phyloP scores from a whole-genome alignment of 2,113 vertebrate species.

The Dendropsophus ebraccatus region DNA sequence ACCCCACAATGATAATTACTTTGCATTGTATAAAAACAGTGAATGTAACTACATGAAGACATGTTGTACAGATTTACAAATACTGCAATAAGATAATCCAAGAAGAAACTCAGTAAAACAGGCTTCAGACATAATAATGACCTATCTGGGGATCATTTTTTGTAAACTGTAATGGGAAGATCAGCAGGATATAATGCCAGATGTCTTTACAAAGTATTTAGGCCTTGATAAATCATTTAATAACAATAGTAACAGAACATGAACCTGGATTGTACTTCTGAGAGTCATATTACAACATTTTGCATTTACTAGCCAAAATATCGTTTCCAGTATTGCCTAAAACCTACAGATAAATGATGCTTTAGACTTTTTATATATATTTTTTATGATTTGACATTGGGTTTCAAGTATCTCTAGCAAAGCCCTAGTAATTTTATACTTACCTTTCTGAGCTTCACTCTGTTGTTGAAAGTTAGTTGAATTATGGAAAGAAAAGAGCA shows the following conservation, averaged over 20 bases:
- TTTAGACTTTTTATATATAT: neutral
- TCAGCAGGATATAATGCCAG: constrained; percentile 1
- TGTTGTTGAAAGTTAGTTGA: too few species aligned
- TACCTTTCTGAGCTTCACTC: neutral
- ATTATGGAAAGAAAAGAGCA: too few species aligned
- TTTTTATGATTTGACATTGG: neutral
- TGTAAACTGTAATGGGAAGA: neutral
- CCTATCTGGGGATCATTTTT: neutral
- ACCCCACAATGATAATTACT: too few species aligned
- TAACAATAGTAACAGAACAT: constrained; percentile 5
- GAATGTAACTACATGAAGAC: neutral
- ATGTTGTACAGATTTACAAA: neutral
- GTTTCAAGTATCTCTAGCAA: neutral
- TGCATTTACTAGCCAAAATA: neutral
- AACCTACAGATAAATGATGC: neutral
- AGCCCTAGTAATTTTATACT: neutral
- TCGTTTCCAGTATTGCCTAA: neutral
- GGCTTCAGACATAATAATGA: neutral
- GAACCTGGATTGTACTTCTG: neutral
- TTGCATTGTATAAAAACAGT: too few species aligned
- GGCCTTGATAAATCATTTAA: neutral
- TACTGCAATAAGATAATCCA: neutral
- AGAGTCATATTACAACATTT: neutral
- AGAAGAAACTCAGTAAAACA: neutral
- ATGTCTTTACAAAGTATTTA: neutral